phyloP scores from a whole-genome alignment of 2,113 vertebrate species.

The Pipa parva region DNA sequence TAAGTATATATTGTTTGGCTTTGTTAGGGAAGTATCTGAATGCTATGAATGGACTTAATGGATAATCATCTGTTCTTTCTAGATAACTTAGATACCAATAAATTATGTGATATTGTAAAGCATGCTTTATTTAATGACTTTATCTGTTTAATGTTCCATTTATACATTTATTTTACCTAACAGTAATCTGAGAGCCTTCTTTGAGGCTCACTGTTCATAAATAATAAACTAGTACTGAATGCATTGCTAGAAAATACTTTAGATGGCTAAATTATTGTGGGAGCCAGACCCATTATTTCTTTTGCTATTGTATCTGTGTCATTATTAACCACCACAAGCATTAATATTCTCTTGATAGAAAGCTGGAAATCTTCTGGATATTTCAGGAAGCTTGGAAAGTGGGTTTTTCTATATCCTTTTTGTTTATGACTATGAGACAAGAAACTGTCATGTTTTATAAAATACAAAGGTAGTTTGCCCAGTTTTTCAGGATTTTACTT shows the following conservation, averaged over 20 bases:
- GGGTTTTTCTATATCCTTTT: too few species aligned
- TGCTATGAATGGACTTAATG: constrained; percentile 42
- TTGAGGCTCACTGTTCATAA: constrained; percentile 49
- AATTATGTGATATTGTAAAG: constrained; percentile 48
- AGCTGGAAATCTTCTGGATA: too few species aligned
- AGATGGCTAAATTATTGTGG: constrained; percentile 47
- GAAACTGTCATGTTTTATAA: too few species aligned
- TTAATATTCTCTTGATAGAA: constrained; percentile 18
- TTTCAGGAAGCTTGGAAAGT: too few species aligned
- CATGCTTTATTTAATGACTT: constrained; percentile 53
- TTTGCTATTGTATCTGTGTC: constrained; percentile 17
- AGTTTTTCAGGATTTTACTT: too few species aligned
- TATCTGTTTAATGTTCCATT: constrained; percentile 47
- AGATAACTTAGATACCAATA: constrained; percentile 48
- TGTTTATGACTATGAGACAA: too few species aligned
- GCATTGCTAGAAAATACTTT: constrained; percentile 44
- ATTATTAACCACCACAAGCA: constrained; percentile 18
- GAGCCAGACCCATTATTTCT: constrained; percentile 41
- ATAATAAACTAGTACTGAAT: constrained; percentile 48
- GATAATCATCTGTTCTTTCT: constrained; percentile 46
- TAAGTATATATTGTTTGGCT: constrained; percentile 12
- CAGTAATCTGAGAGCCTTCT: constrained; percentile 44
- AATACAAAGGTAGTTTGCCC: too few species aligned
- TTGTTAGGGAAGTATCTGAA: constrained; percentile 29
- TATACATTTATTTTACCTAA: constrained; percentile 44